phyloP scores from a whole-genome alignment of 2,113 vertebrate species.

The Ia io region DNA sequence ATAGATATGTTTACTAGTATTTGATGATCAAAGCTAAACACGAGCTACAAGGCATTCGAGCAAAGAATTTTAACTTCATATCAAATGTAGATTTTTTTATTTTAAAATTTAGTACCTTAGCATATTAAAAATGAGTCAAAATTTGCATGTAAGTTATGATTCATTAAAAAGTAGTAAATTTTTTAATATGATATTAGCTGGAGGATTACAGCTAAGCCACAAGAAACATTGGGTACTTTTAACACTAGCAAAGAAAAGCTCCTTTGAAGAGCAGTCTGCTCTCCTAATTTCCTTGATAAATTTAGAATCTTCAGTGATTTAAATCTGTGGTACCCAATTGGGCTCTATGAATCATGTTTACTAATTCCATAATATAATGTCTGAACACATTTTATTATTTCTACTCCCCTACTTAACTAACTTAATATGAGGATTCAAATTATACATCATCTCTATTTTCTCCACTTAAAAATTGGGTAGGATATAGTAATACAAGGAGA shows the following conservation, averaged over 20 bases:
- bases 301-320: background rate
- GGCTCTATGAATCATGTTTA: background rate
- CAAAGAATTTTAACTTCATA: background rate
- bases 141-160: background rate
- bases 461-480: slow-evolving; percentile 42
- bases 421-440: slow-evolving; percentile 32
- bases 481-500: slow-evolving; percentile 26
- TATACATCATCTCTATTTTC: slow-evolving; percentile 50
- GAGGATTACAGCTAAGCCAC: background rate
- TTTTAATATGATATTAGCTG: background rate
- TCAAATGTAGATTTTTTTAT: background rate
- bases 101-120: background rate
- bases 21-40: background rate
- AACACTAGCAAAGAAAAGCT: background rate
- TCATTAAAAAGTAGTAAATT: background rate
- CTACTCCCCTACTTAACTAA: background rate
- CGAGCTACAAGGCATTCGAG: background rate
- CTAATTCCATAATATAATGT: slow-evolving; percentile 11
- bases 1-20: background rate
- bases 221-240: background rate
- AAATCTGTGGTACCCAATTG: background rate
- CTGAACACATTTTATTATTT: slow-evolving; percentile 45
- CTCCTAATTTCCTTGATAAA: background rate
- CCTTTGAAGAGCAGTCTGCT: background rate
- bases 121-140: background rate